These are phyloP conservation scores for Equus przewalskii DNA, from an alignment of 2,113 vertebrate species.

Conservation along the genomic window DNA sequence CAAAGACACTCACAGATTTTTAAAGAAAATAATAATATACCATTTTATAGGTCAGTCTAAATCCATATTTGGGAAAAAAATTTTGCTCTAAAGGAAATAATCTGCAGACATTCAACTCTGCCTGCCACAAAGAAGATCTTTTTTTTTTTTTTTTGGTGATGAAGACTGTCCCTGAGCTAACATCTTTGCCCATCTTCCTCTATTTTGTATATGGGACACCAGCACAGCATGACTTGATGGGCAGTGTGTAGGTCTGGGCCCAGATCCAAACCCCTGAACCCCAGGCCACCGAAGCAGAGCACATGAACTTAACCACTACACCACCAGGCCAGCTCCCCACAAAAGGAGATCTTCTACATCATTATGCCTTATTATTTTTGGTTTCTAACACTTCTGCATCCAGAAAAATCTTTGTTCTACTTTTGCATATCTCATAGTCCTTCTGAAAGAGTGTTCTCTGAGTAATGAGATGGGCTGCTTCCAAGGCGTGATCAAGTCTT, in stretches of 20 bases:
- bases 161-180: too few species aligned
- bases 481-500: slow-evolving; percentile 6
- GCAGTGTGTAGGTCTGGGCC: too few species aligned
- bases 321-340: too few species aligned
- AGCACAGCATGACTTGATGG: too few species aligned
- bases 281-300: too few species aligned
- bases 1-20: not conserved
- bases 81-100: not conserved
- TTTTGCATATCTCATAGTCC: slow-evolving; percentile 34
- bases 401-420: slow-evolving; percentile 30
- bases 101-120: not conserved
- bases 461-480: not conserved
- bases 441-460: not conserved
- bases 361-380: slow-evolving; percentile 55
- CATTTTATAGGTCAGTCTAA: not conserved
- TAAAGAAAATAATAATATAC: not conserved
- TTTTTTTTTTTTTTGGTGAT: too few species aligned
- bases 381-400: slow-evolving; percentile 47
- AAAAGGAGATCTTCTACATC: not conserved
- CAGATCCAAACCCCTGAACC: too few species aligned
- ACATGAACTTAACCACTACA: too few species aligned
- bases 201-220: too few species aligned
- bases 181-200: too few species aligned
- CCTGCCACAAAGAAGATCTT: not conserved
- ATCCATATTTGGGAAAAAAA: not conserved